Conservation (phyloP, 1,140 invertebrate genomes). For the Leguminivora glycinivorella region DNA sequence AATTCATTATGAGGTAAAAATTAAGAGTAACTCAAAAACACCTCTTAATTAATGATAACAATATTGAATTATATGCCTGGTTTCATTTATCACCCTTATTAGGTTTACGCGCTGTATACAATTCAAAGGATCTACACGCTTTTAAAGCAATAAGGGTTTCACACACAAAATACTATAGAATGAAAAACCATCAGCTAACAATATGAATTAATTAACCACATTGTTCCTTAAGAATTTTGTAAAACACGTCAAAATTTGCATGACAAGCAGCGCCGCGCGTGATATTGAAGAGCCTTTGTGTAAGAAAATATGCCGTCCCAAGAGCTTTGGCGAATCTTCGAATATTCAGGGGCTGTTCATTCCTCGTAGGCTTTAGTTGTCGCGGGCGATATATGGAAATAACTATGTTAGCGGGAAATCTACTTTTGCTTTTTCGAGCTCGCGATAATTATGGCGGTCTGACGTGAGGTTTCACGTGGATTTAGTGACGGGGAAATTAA, state of each 20-base stretch:
- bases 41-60: too few relatives aligned
- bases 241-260: constrained; percentile 10
- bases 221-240: not conserved
- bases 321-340: constrained; percentile 18
- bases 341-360: constrained; percentile 5
- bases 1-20: too few relatives aligned
- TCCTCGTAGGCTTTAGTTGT: constrained; percentile 10
- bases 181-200: too few relatives aligned
- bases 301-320: constrained; percentile 20
- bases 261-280: not conserved
- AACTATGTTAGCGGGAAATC: constrained; percentile 16
- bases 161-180: too few relatives aligned
- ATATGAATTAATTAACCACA: not conserved
- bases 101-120: too few relatives aligned
- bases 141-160: too few relatives aligned
- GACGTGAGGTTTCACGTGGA: not conserved
- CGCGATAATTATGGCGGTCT: not conserved
- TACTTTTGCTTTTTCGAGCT: not conserved
- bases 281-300: constrained; percentile 21
- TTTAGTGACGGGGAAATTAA: not conserved
- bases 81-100: too few relatives aligned
- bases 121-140: too few relatives aligned
- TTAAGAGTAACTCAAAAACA: too few relatives aligned
- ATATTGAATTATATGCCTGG: too few relatives aligned
- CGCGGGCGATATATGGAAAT: constrained; percentile 23